These are phyloP conservation scores for Melikaiella ostensackeni DNA, from an alignment of 2,888 invertebrate species.

Conservation along the genomic window DNA sequence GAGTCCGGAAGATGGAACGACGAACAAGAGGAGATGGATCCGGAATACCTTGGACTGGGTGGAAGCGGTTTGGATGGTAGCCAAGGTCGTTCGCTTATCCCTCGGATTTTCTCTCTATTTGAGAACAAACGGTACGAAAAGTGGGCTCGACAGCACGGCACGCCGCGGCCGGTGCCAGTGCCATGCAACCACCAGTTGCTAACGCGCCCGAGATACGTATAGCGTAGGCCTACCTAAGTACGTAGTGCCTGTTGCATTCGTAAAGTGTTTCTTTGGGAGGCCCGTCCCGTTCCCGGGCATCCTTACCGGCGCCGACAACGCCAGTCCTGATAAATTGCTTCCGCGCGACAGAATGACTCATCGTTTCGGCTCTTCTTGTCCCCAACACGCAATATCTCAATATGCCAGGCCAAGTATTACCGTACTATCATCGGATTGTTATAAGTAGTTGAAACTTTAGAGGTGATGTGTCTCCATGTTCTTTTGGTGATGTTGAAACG, in stretches of 20 bases:
- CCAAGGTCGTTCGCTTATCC: slow-evolving; percentile 71
- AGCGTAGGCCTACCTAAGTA: slow-evolving; percentile 74
- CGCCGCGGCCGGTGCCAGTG: slow-evolving; percentile 52
- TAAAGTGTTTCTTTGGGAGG: slow-evolving; percentile 66
- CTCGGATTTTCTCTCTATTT: slow-evolving; percentile 75
- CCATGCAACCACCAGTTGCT: slow-evolving; percentile 78
- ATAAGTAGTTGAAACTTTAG: too few species aligned
- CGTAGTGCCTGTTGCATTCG: slow-evolving; percentile 75
- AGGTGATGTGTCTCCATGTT: too few species aligned
- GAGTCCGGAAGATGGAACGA: slow-evolving; percentile 26
- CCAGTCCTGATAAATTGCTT: slow-evolving; percentile 66
- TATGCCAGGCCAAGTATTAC: background rate
- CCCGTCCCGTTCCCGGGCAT: slow-evolving; percentile 55
- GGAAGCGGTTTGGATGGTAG: slow-evolving; percentile 68
- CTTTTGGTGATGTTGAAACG: too few species aligned
- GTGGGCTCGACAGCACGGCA: slow-evolving; percentile 70
- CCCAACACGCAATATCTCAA: slow-evolving; percentile 48
- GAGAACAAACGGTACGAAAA: slow-evolving; percentile 75
- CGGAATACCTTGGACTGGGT: slow-evolving; percentile 45
- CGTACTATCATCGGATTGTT: background rate
- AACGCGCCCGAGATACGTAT: slow-evolving; percentile 57
- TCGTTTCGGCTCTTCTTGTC: slow-evolving; percentile 57
- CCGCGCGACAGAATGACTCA: slow-evolving; percentile 63
- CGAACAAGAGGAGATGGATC: slow-evolving; percentile 41
- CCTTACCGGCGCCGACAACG: slow-evolving; percentile 52